These are phyloP conservation scores for Scaptodrosophila latifasciaeformis DNA, from an alignment of 2,888 invertebrate species.

Conservation along the genomic window DNA sequence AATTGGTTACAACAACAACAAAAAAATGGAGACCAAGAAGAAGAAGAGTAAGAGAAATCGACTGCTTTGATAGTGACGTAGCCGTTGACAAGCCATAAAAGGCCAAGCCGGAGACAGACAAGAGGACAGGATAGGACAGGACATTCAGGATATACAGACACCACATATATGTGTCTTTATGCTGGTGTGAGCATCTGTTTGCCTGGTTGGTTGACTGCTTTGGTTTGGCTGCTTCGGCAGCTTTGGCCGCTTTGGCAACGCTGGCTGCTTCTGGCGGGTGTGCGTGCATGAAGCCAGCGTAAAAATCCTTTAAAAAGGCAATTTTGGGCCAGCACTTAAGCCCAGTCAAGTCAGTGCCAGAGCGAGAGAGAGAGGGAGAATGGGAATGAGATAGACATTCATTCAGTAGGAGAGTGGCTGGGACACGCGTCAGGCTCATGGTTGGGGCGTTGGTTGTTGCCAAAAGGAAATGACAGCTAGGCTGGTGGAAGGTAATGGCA, in stretches of 20 bases:
- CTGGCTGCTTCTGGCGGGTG: no score
- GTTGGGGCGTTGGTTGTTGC: neutral
- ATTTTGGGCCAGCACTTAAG: slow-evolving; percentile 66
- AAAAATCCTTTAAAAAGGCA: slow-evolving; percentile 68
- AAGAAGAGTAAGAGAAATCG: slow-evolving; percentile 50
- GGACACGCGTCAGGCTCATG: no score
- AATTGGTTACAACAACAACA: slow-evolving; percentile 37
- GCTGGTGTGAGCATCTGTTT: slow-evolving; percentile 7
- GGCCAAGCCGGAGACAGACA: slow-evolving; percentile 20
- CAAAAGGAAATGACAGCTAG: slow-evolving; percentile 7
- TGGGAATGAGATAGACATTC: no score
- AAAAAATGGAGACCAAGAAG: slow-evolving; percentile 28
- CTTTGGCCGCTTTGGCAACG: no score
- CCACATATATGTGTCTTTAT: slow-evolving; percentile 14
- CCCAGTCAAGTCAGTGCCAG: slow-evolving; percentile 8
- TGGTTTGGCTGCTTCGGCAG: no score
- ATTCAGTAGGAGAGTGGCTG: no score
- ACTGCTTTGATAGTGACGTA: no score
- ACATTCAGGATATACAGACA: slow-evolving; percentile 4
- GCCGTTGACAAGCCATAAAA: slow-evolving; percentile 25
- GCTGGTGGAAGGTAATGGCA: neutral
- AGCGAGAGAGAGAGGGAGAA: no score
- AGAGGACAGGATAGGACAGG: slow-evolving; percentile 5
- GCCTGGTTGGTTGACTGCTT: no score
- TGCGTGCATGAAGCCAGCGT: slow-evolving; percentile 43